A percentile compares a stretch with the other conserved stretches of the same genome.
These are phyloP conservation scores for Lordiphosa mommai DNA, from an alignment of 1,140 invertebrate genomes.

Conservation along the genomic window DNA sequence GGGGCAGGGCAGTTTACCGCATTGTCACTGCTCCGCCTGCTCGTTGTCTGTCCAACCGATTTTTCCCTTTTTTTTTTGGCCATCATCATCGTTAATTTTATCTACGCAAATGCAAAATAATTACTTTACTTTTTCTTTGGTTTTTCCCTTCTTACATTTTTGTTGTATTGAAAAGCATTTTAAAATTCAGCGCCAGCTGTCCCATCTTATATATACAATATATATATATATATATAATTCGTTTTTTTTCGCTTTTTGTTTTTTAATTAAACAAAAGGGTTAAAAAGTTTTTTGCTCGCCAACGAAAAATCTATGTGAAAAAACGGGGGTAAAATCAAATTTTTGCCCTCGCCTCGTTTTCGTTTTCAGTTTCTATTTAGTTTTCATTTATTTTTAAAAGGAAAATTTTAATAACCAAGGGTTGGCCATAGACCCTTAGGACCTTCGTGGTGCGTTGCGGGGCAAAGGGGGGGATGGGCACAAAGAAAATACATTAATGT, in stretches of 20 bases:
- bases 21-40: conserved; percentile 41
- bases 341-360: conserved; percentile 37
- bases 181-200: conserved; percentile 70
- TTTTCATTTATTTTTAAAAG: conserved; percentile 75
- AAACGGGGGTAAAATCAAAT: conserved; percentile 71
- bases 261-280: conserved; percentile 78
- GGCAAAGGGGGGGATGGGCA: neutral
- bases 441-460: neutral
- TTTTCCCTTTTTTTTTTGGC: conserved; percentile 3
- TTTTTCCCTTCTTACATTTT: conserved; percentile 33
- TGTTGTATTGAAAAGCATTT: conserved; percentile 66
- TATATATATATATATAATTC: conserved; percentile 30
- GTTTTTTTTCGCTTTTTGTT: conserved; percentile 45
- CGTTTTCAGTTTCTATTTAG: conserved; percentile 59
- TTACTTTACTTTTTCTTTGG: conserved; percentile 77
- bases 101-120: conserved; percentile 77
- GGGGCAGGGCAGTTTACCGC: neutral
- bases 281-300: conserved; percentile 59
- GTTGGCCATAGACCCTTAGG: conserved; percentile 16
- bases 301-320: conserved; percentile 38
- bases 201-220: conserved; percentile 42
- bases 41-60: conserved; percentile 1
- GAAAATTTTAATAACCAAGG: conserved; percentile 73
- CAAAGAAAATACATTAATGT: conserved; percentile 58
- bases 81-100: conserved; percentile 73